Conservation (phyloP, 2,113 vertebrate genomes). For the Cyanoramphus novaezelandiae region DNA sequence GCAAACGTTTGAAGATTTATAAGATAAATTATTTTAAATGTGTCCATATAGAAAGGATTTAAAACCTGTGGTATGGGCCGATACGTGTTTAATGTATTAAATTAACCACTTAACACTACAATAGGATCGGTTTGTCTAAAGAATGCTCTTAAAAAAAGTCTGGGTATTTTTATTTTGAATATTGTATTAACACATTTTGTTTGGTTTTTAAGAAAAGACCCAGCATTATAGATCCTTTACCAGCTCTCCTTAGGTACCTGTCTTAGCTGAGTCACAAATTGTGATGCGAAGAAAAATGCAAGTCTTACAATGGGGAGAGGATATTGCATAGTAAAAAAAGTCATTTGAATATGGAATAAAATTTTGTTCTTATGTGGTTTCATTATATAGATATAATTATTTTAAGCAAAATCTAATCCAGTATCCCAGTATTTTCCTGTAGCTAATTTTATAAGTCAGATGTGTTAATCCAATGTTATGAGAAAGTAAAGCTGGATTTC, state of each 20-base stretch:
- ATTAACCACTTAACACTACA: neutral
- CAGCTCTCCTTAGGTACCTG: neutral
- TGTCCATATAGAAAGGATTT: neutral
- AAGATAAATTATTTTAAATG: neutral
- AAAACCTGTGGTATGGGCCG: neutral
- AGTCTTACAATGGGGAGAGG: neutral
- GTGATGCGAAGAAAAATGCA: neutral
- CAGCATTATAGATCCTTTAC: neutral
- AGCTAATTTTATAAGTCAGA: neutral
- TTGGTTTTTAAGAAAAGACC: neutral
- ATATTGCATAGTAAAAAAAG: neutral
- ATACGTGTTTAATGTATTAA: neutral
- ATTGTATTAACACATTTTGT: neutral
- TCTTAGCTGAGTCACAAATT: neutral
- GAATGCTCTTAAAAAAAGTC: neutral
- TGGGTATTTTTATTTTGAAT: neutral
- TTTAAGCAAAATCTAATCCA: conserved; percentile 60
- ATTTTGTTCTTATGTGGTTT: neutral
- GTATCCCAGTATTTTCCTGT: neutral
- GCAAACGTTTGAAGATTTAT: neutral
- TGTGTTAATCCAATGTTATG: neutral
- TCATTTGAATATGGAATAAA: neutral
- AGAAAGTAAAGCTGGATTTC: conserved; percentile 68
- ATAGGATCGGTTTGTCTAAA: neutral
- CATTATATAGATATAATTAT: neutral